Base-by-base conservation (phyloP, 92 coral and sea anemone species). In the Zoanthus sansibaricus region DNA sequence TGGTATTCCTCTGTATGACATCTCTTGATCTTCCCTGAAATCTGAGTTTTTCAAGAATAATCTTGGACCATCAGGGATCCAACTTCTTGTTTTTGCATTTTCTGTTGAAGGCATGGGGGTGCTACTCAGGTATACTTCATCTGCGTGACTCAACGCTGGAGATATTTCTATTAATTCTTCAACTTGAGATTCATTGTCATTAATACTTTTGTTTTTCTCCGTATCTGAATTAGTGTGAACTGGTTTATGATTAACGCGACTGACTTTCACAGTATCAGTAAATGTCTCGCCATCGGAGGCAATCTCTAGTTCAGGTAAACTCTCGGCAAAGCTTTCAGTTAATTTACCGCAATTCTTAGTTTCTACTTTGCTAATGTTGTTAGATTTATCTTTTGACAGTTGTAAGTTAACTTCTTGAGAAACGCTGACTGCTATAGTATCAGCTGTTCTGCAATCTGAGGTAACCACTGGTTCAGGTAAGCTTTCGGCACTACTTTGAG, bases 1-100 rank as follows among this genome's bases (percentile, higher is more conserved):
- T 69, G 47, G 85, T 13, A 45, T 80, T 80, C 48, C 75, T 49
- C 21, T 56, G 84, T 87, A 49, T 85, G 95, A 17, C 45, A 59
- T 56, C 67, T 84, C 48, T 86, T 37, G 18, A 52, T 37, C 66
- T 42, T 47, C 52, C 49, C 58, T 71, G 6, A 16, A 9, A 11
- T 20, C 51, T n/a, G 86, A 87, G 20, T 56, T 42, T 67, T 51
- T 64, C 2, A 74, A 77, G 51, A 67, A 21, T 14, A 42, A 56
- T 8, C 11, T 56, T 58, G 45, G 42, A 42, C 14, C 31, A 18
- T 78, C 83, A 9, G 32, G 4, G 59, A 13, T 25, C 77, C 56
- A 56, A 46, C 20, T n/a, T 30, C 75, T 54, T 10, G 16, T 62
- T 33, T 64, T 20, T 14, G 1, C 13, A 15, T 3, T 64, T 42